Percentiles rank a stretch among this genome's conserved stretches.
Conservation (phyloP, 2,797 vertebrate genomes). For the Malacoctenus gilli region DNA sequence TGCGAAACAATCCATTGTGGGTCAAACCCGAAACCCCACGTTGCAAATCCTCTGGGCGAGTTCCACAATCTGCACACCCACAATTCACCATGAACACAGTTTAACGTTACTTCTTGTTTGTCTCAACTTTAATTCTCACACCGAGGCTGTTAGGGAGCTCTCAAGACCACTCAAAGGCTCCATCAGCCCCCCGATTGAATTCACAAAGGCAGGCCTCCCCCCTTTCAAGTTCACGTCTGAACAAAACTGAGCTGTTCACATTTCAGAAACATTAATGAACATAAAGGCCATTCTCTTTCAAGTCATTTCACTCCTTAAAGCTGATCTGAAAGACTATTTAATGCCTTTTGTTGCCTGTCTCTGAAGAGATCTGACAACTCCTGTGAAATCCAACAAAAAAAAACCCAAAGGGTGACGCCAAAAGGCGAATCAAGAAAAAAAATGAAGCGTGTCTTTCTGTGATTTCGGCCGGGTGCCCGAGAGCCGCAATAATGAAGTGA, state of each 20-base stretch:
- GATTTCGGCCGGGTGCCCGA: conserved; percentile 74
- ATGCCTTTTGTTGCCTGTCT: conserved; percentile 55
- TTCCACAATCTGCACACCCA: neutral
- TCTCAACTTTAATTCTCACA: neutral
- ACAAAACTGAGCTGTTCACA: conserved; percentile 41
- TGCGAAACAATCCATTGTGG: neutral
- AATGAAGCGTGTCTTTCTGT: conserved; percentile 72
- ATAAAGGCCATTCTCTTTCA: conserved; percentile 53
- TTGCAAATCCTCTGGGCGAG: neutral
- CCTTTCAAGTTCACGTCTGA: conserved; percentile 37
- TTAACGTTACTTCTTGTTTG: conserved; percentile 3
- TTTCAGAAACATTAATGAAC: conserved; percentile 38
- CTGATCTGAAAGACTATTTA: conserved; percentile 58
- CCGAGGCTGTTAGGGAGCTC: neutral
- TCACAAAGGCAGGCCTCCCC: conserved; percentile 13
- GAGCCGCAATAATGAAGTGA: conserved; percentile 76
- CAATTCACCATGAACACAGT: neutral
- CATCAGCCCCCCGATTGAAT: conserved; percentile 22
- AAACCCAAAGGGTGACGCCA: conserved; percentile 58
- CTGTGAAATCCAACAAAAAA: conserved; percentile 64
- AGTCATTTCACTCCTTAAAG: conserved; percentile 39
- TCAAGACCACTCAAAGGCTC: conserved; percentile 14
- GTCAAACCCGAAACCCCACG: neutral
- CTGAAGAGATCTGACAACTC: conserved; percentile 57
- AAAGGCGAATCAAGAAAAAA: conserved; percentile 76